Base-by-base conservation (phyloP, 2,888 invertebrate genomes). In the Stegana nigrithorax region DNA sequence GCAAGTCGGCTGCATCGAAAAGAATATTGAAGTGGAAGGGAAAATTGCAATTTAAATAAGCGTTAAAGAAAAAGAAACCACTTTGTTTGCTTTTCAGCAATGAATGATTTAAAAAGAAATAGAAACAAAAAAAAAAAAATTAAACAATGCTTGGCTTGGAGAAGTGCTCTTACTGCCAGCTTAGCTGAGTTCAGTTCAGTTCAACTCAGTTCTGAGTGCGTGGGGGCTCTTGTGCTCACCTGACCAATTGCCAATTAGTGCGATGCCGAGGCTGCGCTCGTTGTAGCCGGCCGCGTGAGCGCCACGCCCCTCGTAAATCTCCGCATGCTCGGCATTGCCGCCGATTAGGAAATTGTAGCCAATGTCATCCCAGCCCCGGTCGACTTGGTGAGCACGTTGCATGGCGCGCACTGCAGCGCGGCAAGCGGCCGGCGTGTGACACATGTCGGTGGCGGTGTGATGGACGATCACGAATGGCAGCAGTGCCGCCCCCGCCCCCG, bases 241-340 rank as follows among this genome's bases (percentile, higher is more conserved):
- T 86, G 87, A 87, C 90, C 91, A 92, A 77, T 92, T 90, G 10
- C 92, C 92, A 66, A 92, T 92, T 12, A 92, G 80, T 69, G 91
- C 90, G 64, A 93, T 90, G 17, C 92, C 92, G 50, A 92, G 87
- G 80, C 92, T 91, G 75, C 87, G 86, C 66, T 87, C 86, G 83
- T 91, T 93, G 85, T 91, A 92, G 63, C 84, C 84, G 4, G 89
- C 88, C 0, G 93, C 90, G 82, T 94, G 93, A 0, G 92, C 92
- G 0, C 92, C 92, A 3, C 92, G 87, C 1, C 92, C 92, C 68
- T 89, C 89, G 82, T 92, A 93, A 5, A 88, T 91, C 12, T 87
- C 86, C 4, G 57, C 88, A 82, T 91, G n/a, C 12, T 36, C 90
- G 2, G 93, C 93, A 29, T 92, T 88, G 47, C 89, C 89, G 82